Percentiles rank a stretch among this genome's conserved stretches.
These are phyloP conservation scores for Pedetes capensis DNA, from an alignment of 2,113 vertebrate species.

Conservation along the genomic window DNA sequence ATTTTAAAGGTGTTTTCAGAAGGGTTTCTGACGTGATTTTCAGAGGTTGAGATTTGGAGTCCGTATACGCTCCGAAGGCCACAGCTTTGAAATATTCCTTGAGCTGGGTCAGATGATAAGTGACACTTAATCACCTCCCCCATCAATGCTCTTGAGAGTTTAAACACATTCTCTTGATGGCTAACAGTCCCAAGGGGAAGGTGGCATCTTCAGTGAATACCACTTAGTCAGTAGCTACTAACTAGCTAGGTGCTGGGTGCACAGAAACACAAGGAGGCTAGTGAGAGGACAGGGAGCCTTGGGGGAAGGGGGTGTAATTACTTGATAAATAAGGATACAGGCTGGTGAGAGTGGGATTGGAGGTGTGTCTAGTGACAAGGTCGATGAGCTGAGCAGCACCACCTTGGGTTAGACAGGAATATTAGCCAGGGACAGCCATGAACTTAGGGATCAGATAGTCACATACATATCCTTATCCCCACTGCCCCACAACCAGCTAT, in stretches of 20 bases:
- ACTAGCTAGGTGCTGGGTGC: background rate
- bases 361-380: background rate
- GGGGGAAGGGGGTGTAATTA: background rate
- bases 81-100: background rate
- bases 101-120: slow-evolving; percentile 10
- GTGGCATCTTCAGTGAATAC: background rate
- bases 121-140: background rate
- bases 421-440: too few relatives aligned
- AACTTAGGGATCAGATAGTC: background rate
- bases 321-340: background rate
- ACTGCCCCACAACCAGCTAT: background rate
- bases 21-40: background rate
- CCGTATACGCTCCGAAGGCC: background rate
- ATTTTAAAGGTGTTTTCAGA: background rate
- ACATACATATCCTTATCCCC: background rate
- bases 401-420: too few relatives aligned
- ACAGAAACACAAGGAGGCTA: background rate
- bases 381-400: background rate
- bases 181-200: background rate
- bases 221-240: background rate
- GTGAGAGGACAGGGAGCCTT: background rate
- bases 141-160: background rate
- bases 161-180: background rate
- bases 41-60: background rate
- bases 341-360: background rate